Evolutionary conservation across 2,888 invertebrate genomes (phyloP).

Genomic region (Allygus modestus): DNA sequence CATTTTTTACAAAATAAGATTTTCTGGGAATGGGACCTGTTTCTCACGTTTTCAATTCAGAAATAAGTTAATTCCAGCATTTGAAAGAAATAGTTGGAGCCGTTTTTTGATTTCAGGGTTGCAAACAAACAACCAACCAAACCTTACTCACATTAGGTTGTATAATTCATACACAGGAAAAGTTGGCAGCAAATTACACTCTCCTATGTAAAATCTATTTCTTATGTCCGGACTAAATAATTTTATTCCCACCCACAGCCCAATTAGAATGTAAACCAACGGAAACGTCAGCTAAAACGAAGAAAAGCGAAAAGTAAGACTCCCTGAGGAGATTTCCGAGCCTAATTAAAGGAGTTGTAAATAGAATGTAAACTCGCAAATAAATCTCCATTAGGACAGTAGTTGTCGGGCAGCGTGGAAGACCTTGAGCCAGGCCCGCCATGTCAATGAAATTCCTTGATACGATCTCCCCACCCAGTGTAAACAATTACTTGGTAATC

Average conservation of each 20-base stretch:
- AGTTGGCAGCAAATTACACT: too few relatives aligned
- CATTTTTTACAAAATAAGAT: too few relatives aligned
- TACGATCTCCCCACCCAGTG: not conserved
- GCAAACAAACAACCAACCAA: too few relatives aligned
- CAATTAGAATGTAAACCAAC: not conserved
- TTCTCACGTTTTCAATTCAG: too few relatives aligned
- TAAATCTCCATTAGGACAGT: not conserved
- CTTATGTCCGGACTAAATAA: too few relatives aligned
- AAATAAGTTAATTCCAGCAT: too few relatives aligned
- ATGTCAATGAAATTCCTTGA: not conserved
- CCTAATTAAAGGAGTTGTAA: not conserved
- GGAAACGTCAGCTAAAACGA: not conserved
- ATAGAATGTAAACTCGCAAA: not conserved
- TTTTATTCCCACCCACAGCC: not conserved
- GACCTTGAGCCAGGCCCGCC: not conserved
- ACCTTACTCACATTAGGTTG: too few relatives aligned
- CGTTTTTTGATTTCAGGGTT: too few relatives aligned
- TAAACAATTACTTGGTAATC: constrained; percentile 9
- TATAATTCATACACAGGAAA: too few relatives aligned
- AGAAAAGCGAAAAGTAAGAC: not conserved
- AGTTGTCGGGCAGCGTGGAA: not conserved
- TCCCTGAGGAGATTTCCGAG: not conserved
- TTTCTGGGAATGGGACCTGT: too few relatives aligned
- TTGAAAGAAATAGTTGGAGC: too few relatives aligned
- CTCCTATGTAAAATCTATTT: too few relatives aligned